Conservation (phyloP, 2,888 invertebrate species). For the Cloeon dipterum region DNA sequence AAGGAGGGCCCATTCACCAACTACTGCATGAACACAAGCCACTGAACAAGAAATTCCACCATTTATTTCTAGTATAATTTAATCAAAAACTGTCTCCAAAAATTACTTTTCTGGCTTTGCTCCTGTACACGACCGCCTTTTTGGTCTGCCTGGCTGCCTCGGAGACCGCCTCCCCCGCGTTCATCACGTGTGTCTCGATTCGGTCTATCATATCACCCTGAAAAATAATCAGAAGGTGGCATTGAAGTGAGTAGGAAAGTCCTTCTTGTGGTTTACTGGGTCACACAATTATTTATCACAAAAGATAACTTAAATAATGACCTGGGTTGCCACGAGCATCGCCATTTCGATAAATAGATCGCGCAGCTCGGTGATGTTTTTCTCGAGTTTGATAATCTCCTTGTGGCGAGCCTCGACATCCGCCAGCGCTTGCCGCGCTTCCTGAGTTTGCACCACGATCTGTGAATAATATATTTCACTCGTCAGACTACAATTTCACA, state of each 20-base stretch:
- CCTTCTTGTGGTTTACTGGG: no score
- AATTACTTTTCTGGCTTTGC: conserved; percentile 24
- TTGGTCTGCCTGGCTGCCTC: conserved; percentile 28
- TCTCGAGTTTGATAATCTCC: conserved; percentile 60
- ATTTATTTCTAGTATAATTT: no score
- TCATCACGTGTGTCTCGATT: conserved; percentile 31
- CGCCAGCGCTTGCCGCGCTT: conserved; percentile 47
- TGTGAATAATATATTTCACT: conserved; percentile 14
- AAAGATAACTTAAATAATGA: conserved; percentile 16
- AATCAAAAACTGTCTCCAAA: no score
- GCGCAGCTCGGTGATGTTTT: conserved; percentile 48
- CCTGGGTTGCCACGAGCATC: conserved; percentile 52
- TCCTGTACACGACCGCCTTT: conserved; percentile 31
- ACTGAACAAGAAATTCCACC: no score
- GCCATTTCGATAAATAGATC: conserved; percentile 71
- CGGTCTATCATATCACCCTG: conserved; percentile 36
- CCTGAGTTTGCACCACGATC: conserved; percentile 58
- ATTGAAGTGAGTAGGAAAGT: no score
- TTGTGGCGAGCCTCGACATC: conserved; percentile 64
- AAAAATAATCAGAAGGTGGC: background rate
- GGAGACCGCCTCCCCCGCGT: conserved; percentile 29
- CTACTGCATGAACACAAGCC: no score
- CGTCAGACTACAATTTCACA: background rate
- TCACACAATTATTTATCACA: no score
- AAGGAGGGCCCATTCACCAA: no score